Percentiles rank a stretch among this genome's conserved stretches.
phyloP scores from a whole-genome alignment of 2,797 vertebrate genomes.

The Furcifer pardalis region DNA sequence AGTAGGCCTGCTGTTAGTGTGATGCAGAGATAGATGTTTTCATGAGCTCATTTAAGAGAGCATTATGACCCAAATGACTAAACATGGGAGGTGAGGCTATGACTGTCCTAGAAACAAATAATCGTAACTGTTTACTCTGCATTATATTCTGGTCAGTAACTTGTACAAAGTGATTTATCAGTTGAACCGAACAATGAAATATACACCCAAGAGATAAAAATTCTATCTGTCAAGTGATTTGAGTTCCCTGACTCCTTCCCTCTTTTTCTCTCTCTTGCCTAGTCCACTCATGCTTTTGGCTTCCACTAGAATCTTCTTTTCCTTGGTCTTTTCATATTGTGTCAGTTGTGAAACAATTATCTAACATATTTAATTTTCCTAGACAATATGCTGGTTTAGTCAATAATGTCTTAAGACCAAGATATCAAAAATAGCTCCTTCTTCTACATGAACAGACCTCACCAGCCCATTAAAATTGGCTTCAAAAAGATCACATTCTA shows the following conservation, averaged over 20 bases:
- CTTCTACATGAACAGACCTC: too few relatives aligned
- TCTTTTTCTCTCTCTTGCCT: neutral
- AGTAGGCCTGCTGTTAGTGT: neutral
- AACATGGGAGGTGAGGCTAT: neutral
- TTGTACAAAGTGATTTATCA: neutral
- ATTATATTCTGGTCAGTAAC: neutral
- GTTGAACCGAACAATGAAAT: neutral
- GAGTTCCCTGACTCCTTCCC: neutral
- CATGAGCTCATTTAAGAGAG: neutral
- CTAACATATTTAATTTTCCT: neutral
- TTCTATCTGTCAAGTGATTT: neutral
- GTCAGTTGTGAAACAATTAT: neutral
- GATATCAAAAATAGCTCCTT: too few relatives aligned
- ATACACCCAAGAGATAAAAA: neutral
- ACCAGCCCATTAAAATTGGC: too few relatives aligned
- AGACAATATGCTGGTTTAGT: neutral
- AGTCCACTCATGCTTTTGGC: neutral
- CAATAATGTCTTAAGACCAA: neutral
- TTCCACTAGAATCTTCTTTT: neutral
- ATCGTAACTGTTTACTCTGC: neutral
- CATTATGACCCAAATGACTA: neutral
- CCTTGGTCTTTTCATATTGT: neutral
- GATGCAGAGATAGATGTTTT: neutral
- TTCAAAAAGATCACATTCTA: too few relatives aligned
- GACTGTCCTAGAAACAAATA: conserved; percentile 2